Percentiles rank a stretch among this genome's conserved stretches.
phyloP scores from a whole-genome alignment of 2,888 invertebrate species.

The Trachelus troglodyta region DNA sequence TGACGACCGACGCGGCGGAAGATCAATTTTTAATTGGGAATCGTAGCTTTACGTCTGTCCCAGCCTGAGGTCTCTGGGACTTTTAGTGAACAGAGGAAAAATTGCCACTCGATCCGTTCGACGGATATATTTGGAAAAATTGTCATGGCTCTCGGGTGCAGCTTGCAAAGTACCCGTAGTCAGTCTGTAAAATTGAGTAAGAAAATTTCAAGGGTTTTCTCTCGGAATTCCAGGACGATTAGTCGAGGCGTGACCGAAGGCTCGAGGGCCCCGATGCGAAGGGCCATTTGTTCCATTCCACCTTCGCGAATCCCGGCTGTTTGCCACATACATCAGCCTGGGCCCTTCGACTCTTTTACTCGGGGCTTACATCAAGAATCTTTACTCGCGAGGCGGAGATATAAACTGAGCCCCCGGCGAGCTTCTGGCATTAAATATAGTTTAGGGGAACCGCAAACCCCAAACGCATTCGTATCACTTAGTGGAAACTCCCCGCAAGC shows the following conservation, averaged over 20 bases:
- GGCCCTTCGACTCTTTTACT: conserved; percentile 7
- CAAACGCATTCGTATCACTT: conserved; percentile 59
- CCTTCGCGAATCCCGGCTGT: background rate
- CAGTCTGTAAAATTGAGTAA: no score
- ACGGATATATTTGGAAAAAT: no score
- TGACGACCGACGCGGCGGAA: background rate
- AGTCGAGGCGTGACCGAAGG: background rate
- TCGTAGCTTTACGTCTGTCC: background rate
- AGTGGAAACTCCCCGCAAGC: conserved; percentile 30
- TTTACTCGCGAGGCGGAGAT: conserved; percentile 24
- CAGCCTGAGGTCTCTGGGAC: background rate
- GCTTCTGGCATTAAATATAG: conserved; percentile 54
- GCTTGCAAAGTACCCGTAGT: no score
- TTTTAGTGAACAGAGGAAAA: no score
- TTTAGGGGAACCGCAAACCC: conserved; percentile 47
- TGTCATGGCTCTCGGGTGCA: no score
- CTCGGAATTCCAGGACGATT: no score
- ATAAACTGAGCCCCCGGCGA: conserved; percentile 41
- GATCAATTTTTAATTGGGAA: background rate
- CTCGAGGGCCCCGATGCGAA: background rate
- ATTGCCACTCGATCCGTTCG: no score
- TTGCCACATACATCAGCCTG: conserved; percentile 6
- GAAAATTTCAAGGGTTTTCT: no score
- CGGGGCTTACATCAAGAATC: conserved; percentile 6
- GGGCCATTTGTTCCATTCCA: background rate